phyloP scores from a whole-genome alignment of 2,113 vertebrate genomes.

The Ceratotherium simum region DNA sequence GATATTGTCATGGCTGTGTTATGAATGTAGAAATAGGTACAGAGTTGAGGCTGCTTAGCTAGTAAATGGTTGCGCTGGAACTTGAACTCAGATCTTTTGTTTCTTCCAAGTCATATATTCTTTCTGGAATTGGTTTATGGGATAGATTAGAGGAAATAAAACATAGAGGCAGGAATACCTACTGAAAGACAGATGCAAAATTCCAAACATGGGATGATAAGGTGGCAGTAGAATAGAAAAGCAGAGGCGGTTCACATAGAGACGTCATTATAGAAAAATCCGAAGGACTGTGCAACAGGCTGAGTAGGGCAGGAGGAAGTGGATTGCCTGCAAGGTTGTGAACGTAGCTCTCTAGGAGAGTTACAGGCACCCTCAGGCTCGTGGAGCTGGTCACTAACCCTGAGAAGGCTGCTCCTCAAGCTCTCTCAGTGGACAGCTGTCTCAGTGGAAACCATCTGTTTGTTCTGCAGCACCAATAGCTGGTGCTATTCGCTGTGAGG shows the following conservation, averaged over 20 bases:
- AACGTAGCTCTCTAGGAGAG: not conserved
- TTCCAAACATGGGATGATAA: not conserved
- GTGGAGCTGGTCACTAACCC: not conserved
- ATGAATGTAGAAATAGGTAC: not conserved
- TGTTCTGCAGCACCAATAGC: not conserved
- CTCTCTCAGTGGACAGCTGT: not conserved
- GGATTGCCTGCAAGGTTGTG: not conserved
- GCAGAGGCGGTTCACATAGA: not conserved
- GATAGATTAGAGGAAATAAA: not conserved
- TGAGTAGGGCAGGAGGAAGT: not conserved
- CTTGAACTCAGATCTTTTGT: not conserved
- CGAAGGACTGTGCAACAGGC: not conserved
- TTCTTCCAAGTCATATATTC: not conserved
- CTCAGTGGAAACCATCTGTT: not conserved
- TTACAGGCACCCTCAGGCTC: accelerated
- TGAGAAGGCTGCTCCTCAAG: not conserved
- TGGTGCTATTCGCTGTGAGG: not conserved
- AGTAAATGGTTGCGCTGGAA: not conserved
- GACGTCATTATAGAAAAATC: not conserved
- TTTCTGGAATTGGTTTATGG: not conserved
- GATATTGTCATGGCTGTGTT: not conserved
- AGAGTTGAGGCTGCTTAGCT: not conserved
- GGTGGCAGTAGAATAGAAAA: not conserved
- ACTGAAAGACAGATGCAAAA: not conserved
- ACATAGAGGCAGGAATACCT: not conserved